Evolutionary conservation across 2,113 vertebrate species (phyloP).

Genomic region (Melozone crissalis): DNA sequence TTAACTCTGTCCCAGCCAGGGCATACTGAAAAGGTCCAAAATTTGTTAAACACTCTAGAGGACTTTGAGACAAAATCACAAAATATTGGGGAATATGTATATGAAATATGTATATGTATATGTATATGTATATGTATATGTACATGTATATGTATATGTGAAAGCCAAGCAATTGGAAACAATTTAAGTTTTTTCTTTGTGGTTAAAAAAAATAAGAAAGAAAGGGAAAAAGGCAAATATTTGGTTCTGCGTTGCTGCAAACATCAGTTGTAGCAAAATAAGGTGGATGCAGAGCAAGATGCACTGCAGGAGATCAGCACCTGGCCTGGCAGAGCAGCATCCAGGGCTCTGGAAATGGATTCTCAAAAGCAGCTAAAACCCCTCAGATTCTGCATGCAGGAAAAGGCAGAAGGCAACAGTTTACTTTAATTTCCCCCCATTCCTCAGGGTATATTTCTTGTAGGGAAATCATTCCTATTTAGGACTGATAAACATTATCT

Average conservation of each 20-base stretch:
- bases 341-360: background rate
- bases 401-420: background rate
- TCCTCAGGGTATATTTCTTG: background rate
- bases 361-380: background rate
- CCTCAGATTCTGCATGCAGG: background rate
- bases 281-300: background rate
- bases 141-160: background rate
- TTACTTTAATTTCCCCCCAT: background rate
- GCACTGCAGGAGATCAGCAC: background rate
- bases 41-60: background rate
- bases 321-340: background rate
- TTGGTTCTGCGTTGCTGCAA: background rate
- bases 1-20: background rate
- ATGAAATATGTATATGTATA: background rate
- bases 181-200: background rate
- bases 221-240: rapidly evolving
- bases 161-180: background rate
- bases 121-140: too few relatives aligned
- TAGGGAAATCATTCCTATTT: background rate
- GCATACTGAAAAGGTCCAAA: background rate
- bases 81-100: background rate
- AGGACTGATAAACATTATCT: background rate
- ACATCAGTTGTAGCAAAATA: background rate
- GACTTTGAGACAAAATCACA: background rate
- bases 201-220: too few relatives aligned